phyloP scores from a whole-genome alignment of 2,888 invertebrate genomes.

The Epiblema foenella region DNA sequence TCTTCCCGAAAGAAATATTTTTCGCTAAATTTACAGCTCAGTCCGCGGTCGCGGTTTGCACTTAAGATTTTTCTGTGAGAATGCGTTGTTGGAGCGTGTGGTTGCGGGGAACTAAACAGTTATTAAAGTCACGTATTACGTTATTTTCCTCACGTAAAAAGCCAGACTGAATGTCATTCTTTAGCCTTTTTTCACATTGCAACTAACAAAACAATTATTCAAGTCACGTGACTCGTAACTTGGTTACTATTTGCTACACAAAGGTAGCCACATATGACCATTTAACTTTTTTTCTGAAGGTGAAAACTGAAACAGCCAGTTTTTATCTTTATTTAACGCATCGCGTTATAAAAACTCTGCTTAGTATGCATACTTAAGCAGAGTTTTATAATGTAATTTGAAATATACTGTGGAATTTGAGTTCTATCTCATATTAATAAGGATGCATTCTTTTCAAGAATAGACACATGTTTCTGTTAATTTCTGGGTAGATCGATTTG shows the following conservation, averaged over 20 bases:
- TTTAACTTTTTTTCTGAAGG: background rate
- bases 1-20: slow-evolving; percentile 75
- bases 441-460: background rate
- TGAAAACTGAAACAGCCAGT: background rate
- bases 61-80: slow-evolving; percentile 57
- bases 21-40: slow-evolving; percentile 73
- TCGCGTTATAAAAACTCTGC: too few species aligned
- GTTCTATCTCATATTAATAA: background rate
- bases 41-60: slow-evolving; percentile 53
- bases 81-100: slow-evolving; percentile 41
- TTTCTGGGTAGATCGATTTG: background rate
- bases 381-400: background rate
- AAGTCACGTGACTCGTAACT: slow-evolving; percentile 10
- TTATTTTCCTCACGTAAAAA: slow-evolving; percentile 19
- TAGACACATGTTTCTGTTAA: background rate
- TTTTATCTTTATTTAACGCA: background rate
- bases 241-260: slow-evolving; percentile 5
- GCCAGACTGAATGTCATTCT: slow-evolving; percentile 5
- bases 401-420: background rate
- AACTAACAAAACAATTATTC: slow-evolving; percentile 10
- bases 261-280: slow-evolving; percentile 3
- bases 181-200: slow-evolving; percentile 1
- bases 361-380: too few species aligned
- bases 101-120: slow-evolving; percentile 4
- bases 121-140: slow-evolving; percentile 34